These are phyloP conservation scores for Loripinus fragilis DNA, from an alignment of 2,888 invertebrate genomes.

Conservation along the genomic window DNA sequence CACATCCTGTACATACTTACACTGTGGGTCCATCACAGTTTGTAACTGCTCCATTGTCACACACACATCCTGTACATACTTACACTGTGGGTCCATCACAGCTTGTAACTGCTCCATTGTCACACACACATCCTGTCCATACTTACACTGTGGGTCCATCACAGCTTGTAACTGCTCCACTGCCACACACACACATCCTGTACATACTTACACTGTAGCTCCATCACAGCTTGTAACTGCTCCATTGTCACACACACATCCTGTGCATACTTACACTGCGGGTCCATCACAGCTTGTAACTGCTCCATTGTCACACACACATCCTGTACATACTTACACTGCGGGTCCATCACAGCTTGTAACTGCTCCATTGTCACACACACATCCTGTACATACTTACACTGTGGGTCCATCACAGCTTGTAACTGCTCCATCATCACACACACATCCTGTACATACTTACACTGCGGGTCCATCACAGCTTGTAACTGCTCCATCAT, in stretches of 20 bases:
- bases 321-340: too few relatives aligned
- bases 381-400: too few relatives aligned
- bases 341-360: constrained; percentile 24
- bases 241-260: too few relatives aligned
- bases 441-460: too few relatives aligned
- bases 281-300: constrained; percentile 26
- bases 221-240: constrained; percentile 24
- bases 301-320: too few relatives aligned
- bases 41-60: neutral
- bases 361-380: too few relatives aligned
- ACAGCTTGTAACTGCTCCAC: constrained; percentile 14
- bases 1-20: too few relatives aligned
- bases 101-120: neutral
- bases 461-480: constrained; percentile 38
- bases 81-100: constrained; percentile 39
- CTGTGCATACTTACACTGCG: constrained; percentile 43
- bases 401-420: constrained; percentile 30
- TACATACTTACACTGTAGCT: constrained; percentile 40
- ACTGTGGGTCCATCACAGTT: constrained; percentile 30
- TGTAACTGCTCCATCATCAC: neutral
- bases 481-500: neutral
- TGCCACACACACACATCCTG: too few relatives aligned
- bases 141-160: constrained; percentile 39
- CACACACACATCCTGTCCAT: too few relatives aligned
- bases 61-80: too few relatives aligned